A percentile compares a stretch with the other conserved stretches of the same genome.
These are phyloP conservation scores for Hyles euphorbiae DNA, from an alignment of 1,140 invertebrate species.

Conservation along the genomic window DNA sequence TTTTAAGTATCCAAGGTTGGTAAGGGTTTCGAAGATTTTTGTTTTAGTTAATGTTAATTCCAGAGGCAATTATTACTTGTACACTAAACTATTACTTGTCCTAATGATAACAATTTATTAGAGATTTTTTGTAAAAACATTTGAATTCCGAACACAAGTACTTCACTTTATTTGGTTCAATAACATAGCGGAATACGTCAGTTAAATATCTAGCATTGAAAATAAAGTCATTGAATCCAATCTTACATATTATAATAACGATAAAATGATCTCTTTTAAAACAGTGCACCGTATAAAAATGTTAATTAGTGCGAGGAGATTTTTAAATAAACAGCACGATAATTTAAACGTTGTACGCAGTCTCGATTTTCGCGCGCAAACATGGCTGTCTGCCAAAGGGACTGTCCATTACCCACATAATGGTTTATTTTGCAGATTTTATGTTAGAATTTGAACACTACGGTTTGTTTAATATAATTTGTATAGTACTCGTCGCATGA, in stretches of 20 bases:
- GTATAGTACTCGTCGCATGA: too few relatives aligned
- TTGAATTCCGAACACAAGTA: too few relatives aligned
- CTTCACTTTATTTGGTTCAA: too few relatives aligned
- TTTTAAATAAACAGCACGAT: constrained; percentile 16
- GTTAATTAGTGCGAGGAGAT: constrained; percentile 4
- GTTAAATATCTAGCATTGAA: neutral
- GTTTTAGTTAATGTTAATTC: too few relatives aligned
- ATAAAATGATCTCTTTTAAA: neutral
- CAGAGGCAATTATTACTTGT: too few relatives aligned
- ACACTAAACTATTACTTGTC: too few relatives aligned
- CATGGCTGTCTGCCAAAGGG: constrained; percentile 37
- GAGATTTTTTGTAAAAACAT: too few relatives aligned
- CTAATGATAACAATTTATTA: too few relatives aligned
- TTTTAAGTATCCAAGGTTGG: constrained; percentile 2
- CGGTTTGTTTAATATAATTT: too few relatives aligned
- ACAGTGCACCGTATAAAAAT: constrained; percentile 1
- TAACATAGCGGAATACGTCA: too few relatives aligned
- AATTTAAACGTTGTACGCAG: constrained; percentile 29
- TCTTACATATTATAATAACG: neutral
- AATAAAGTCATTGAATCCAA: neutral
- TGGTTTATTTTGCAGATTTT: constrained; percentile 10
- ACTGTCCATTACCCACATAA: constrained; percentile 21
- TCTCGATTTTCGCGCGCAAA: constrained; percentile 24
- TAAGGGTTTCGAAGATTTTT: neutral
- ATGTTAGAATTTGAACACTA: neutral